Evolutionary conservation across 2,113 vertebrate species (phyloP).

Genomic region (Tachysurus vachellii): DNA sequence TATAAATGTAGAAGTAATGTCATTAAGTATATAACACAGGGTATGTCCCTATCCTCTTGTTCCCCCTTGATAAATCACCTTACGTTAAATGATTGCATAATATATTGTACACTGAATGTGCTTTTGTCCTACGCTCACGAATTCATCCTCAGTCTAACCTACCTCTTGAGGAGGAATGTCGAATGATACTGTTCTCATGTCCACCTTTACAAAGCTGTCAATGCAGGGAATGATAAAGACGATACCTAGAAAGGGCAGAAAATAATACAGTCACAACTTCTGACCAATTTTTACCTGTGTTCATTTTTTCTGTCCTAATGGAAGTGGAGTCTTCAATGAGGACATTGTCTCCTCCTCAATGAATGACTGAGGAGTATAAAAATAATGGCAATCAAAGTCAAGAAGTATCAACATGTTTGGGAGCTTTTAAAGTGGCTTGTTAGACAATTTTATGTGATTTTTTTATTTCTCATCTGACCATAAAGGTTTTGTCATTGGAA

Average conservation of each 20-base stretch:
- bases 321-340: background rate
- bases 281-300: background rate
- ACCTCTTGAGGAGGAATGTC: constrained; percentile 98
- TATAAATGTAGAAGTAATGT: background rate
- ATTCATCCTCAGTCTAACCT: background rate
- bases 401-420: background rate
- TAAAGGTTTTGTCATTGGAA: background rate
- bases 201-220: constrained; percentile 91
- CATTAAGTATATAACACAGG: background rate
- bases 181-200: constrained; percentile 94
- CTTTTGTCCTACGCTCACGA: background rate
- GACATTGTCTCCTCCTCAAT: background rate
- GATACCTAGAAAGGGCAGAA: constrained; percentile 74
- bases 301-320: background rate
- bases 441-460: background rate
- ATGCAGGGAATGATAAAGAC: constrained; percentile 94
- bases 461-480: background rate
- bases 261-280: background rate
- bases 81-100: background rate
- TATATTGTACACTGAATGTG: background rate
- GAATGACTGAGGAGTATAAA: background rate
- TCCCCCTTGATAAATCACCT: background rate
- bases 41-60: background rate
- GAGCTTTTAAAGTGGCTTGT: background rate
- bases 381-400: background rate